Conservation (phyloP, 2,888 invertebrate genomes). For the Tethea ocularis region DNA sequence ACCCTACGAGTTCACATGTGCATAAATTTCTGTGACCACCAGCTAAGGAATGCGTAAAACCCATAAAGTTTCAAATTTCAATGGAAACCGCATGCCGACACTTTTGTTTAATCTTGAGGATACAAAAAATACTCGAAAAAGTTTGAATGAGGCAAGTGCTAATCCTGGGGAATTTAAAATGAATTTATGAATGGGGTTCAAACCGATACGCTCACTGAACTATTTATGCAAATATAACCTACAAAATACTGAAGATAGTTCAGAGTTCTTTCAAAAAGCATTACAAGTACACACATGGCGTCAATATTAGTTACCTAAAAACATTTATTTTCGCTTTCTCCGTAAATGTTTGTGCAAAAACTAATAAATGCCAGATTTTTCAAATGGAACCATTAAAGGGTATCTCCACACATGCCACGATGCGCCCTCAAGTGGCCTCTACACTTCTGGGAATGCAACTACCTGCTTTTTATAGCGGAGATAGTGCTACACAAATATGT, state of each 20-base stretch:
- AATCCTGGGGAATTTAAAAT: constrained; percentile 38
- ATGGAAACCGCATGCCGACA: constrained; percentile 50
- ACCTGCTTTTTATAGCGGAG: constrained; percentile 76
- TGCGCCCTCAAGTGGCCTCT: constrained; percentile 58
- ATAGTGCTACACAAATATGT: constrained; percentile 67
- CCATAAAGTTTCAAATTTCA: constrained; percentile 55
- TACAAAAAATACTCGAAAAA: constrained; percentile 35
- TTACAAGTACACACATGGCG: constrained; percentile 43
- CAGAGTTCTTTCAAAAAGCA: constrained; percentile 19
- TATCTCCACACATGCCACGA: constrained; percentile 39
- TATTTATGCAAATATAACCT: constrained; percentile 13
- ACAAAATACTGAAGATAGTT: constrained; percentile 10
- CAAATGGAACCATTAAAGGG: constrained; percentile 52
- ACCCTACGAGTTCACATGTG: constrained; percentile 15
- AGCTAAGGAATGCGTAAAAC: constrained; percentile 46
- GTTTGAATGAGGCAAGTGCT: constrained; percentile 48
- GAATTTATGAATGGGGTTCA: constrained; percentile 39
- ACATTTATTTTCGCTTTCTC: constrained; percentile 28
- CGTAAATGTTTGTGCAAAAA: constrained; percentile 59
- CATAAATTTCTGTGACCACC: constrained; percentile 51
- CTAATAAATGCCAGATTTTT: constrained; percentile 32
- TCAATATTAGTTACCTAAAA: too few species aligned
- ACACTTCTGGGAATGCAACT: constrained; percentile 73
- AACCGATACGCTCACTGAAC: constrained; percentile 3
- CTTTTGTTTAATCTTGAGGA: constrained; percentile 48